Conservation (phyloP, 2,797 vertebrate species). For the Uromys caudimaculatus region DNA sequence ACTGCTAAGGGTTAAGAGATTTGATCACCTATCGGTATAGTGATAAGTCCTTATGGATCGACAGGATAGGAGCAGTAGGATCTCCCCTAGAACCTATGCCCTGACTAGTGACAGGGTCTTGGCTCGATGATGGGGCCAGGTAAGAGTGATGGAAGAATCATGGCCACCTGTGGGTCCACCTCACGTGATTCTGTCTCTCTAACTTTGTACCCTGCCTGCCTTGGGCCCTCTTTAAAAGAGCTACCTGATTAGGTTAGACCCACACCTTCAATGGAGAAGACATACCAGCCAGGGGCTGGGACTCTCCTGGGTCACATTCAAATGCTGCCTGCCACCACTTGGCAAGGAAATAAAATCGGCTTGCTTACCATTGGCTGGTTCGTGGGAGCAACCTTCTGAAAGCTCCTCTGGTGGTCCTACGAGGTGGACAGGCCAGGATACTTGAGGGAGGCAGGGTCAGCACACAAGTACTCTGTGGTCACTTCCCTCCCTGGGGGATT, state of each 20-base stretch:
- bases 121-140: not conserved
- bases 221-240: not conserved
- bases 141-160: too few relatives aligned
- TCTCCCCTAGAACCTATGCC: not conserved
- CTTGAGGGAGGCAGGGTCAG: rapidly evolving
- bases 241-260: not conserved
- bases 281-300: not conserved
- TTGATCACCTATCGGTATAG: too few relatives aligned
- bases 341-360: not conserved
- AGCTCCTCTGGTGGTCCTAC: not conserved
- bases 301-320: not conserved
- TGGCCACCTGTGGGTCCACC: not conserved
- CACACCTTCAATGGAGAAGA: not conserved
- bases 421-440: not conserved
- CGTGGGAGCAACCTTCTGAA: not conserved
- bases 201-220: not conserved
- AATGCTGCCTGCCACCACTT: not conserved
- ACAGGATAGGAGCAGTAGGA: too few relatives aligned
- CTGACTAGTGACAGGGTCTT: not conserved
- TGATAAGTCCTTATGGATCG: not conserved
- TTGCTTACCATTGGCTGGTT: not conserved
- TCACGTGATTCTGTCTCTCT: rapidly evolving
- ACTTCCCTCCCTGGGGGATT: too few relatives aligned
- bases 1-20: not conserved
- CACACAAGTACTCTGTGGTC: not conserved